These are phyloP conservation scores for Ambastaia sidthimunki DNA, from an alignment of 2,797 vertebrate genomes.

Conservation along the genomic window DNA sequence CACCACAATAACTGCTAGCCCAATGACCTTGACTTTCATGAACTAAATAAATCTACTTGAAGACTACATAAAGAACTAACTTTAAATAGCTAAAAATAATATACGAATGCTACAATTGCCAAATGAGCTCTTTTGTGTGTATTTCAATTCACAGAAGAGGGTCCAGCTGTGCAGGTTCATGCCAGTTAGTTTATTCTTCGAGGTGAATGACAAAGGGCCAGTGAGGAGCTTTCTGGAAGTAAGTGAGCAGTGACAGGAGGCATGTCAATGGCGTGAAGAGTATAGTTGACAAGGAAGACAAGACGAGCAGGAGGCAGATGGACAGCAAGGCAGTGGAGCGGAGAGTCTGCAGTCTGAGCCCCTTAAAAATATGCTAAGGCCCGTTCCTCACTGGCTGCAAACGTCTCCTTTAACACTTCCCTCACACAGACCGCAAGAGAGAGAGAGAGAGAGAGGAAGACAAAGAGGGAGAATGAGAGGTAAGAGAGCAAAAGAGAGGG, in stretches of 20 bases:
- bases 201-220: constrained; percentile 27
- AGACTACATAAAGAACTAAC: not conserved
- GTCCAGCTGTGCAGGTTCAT: not conserved
- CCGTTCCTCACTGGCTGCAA: constrained; percentile 59
- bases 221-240: constrained; percentile 19
- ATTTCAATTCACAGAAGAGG: not conserved
- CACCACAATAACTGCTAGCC: not conserved
- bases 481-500: not conserved
- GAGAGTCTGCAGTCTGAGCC: constrained; percentile 51
- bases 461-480: constrained; percentile 1
- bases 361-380: constrained; percentile 51
- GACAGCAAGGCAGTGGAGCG: constrained; percentile 46
- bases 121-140: not conserved
- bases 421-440: constrained; percentile 26
- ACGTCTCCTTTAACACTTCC: constrained; percentile 61
- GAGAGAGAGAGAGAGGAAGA: constrained; percentile 50
- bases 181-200: not conserved
- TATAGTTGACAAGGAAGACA: constrained; percentile 39
- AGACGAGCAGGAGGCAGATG: constrained; percentile 30
- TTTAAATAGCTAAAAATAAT: not conserved
- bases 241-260: constrained; percentile 39
- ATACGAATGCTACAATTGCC: not conserved
- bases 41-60: not conserved
- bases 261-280: constrained; percentile 30
- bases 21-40: not conserved